Evolutionary conservation across 2,888 invertebrate genomes (phyloP), one percentile per base, ranked within the genome.

Genomic region (Nemurella pictetii): DNA sequence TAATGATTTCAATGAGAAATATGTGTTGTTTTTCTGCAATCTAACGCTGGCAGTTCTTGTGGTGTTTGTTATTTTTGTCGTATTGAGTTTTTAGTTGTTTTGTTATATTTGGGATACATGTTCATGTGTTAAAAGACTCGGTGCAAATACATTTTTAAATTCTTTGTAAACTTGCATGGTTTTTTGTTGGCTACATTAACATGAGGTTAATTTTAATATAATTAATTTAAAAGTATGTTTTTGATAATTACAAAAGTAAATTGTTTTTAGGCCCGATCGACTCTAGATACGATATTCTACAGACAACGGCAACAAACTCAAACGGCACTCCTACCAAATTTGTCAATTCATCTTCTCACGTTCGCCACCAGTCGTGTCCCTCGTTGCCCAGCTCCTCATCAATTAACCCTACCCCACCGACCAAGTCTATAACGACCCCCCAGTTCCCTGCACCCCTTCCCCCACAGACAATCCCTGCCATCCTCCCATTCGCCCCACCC

Each of bases 281-380:
- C 86, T 88, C 89, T 75, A 89, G 90, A 84, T 91, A 91, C 86
- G 91, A 91, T 86, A 89, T 90, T 89, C 87, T 91, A 85, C 91
- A 91, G 85, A 74, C 89, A 88, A 25, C 88, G 89, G 3, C 86
- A 86, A 83, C 87, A 87, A 55, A 87, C 88, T 5, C 85, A 88
- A 35, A 87, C 89, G 84, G 72, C 72, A 29, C 55, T 84, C 83
- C 85, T 84, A 82, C 36, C 27, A 85, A 80, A 80, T 9, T 82
- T 26, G 26, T 81, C 35, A 84, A 27, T n/a, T 36, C 29, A n/a
- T 77, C 89, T 0, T 84, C 86, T 28, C 86, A 86, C 35, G 84
- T 86, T 25, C 84, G 86, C 27, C 86, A 86, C 55, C 86, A 85
- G 83, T 85, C 87, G n/a, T 86, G 87, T 80, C 87, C 86, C 4